These are phyloP conservation scores for Drosophila melanica DNA, from an alignment of 1,140 invertebrate genomes.

Conservation along the genomic window DNA sequence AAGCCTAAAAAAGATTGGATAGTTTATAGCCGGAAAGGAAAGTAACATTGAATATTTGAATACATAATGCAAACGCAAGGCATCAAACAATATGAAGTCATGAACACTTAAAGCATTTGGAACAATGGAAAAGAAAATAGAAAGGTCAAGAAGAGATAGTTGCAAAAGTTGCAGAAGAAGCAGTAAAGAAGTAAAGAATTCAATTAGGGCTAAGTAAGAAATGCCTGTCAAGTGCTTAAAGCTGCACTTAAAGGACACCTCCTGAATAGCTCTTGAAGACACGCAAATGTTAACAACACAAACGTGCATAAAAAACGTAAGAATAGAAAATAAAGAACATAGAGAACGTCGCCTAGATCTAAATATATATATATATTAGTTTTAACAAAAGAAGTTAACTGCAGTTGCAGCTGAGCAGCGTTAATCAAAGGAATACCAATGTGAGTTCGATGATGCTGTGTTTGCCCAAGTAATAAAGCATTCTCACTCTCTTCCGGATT, in stretches of 20 bases:
- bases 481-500: slow-evolving; percentile 84
- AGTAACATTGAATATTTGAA: slow-evolving; percentile 58
- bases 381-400: slow-evolving; percentile 60
- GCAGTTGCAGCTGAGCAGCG: slow-evolving; percentile 57
- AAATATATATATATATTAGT: slow-evolving; percentile 22
- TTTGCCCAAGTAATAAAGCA: slow-evolving; percentile 84
- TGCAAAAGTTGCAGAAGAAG: slow-evolving; percentile 1
- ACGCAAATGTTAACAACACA: slow-evolving; percentile 23
- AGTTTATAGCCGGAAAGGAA: slow-evolving; percentile 57
- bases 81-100: slow-evolving; percentile 70
- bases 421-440: slow-evolving; percentile 84
- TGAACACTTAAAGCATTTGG: slow-evolving; percentile 72
- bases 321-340: slow-evolving; percentile 10
- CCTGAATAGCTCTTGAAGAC: slow-evolving; percentile 2
- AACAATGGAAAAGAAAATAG: slow-evolving; percentile 11
- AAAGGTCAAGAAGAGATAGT: slow-evolving; percentile 27
- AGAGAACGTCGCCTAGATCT: slow-evolving; percentile 39
- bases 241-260: neutral
- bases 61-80: slow-evolving; percentile 68
- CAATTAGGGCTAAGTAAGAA: slow-evolving; percentile 5
- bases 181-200: slow-evolving; percentile 5
- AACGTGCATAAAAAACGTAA: slow-evolving; percentile 42
- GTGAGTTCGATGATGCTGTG: slow-evolving; percentile 84
- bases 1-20: slow-evolving; percentile 26
- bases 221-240: slow-evolving; percentile 9